Conservation (phyloP, 2,888 invertebrate species). For the Plagodis pulveraria region DNA sequence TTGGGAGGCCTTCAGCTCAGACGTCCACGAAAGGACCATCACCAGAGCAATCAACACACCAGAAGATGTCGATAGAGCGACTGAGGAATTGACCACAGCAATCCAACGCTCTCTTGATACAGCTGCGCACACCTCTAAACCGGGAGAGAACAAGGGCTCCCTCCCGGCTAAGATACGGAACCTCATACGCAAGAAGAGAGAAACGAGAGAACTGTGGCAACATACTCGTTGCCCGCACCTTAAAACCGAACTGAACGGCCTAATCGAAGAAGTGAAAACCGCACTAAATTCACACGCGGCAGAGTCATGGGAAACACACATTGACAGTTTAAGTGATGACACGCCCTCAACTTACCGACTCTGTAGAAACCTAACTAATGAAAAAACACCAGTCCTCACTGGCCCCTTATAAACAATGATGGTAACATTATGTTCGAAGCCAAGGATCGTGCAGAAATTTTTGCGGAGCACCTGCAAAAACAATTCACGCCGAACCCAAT, state of each 20-base stretch:
- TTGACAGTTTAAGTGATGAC: background rate
- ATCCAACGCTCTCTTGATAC: constrained; percentile 1
- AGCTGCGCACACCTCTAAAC: constrained; percentile 3
- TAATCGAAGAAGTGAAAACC: background rate
- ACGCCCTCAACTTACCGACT: constrained; percentile 3
- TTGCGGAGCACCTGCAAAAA: constrained; percentile 3
- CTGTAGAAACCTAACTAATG: background rate
- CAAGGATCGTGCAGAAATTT: constrained; percentile 6
- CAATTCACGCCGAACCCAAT: constrained; percentile 9
- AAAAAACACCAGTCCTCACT: background rate
- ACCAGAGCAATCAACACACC: background rate
- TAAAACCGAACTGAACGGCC: constrained; percentile 1
- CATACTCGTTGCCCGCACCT: constrained; percentile 7
- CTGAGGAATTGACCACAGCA: background rate
- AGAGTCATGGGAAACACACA: constrained; percentile 6
- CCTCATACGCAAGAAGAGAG: constrained; percentile 6
- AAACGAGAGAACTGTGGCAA: constrained; percentile 7
- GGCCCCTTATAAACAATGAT: constrained; percentile 2
- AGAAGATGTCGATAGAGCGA: background rate
- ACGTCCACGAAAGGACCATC: background rate
- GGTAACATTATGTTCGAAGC: constrained; percentile 3
- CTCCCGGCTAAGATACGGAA: constrained; percentile 7
- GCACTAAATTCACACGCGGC: constrained; percentile 3
- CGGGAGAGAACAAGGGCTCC: background rate
- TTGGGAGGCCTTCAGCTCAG: background rate